These are phyloP conservation scores for Euleptes europaea DNA, from an alignment of 2,113 vertebrate genomes.

Conservation along the genomic window DNA sequence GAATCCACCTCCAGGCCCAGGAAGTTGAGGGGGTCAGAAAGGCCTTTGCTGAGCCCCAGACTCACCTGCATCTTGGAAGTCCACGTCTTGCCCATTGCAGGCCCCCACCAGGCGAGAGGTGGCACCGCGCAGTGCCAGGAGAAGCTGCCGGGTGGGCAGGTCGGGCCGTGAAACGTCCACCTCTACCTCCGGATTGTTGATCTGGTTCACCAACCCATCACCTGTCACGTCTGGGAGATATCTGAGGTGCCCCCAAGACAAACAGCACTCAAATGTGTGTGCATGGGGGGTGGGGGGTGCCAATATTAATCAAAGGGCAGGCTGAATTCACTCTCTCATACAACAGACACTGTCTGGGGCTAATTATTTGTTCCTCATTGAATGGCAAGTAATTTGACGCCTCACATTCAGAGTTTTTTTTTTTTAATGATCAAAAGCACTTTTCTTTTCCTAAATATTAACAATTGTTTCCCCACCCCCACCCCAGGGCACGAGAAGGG, in stretches of 20 bases:
- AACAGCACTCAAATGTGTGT: neutral
- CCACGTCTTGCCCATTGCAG: constrained; percentile 80
- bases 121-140: constrained; percentile 85
- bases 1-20: neutral
- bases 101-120: constrained; percentile 83
- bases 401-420: too few species aligned
- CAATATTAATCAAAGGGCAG: too few species aligned
- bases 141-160: constrained; percentile 79
- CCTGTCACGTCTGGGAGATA: constrained; percentile 83
- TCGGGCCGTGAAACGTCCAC: constrained; percentile 78
- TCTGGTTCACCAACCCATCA: constrained; percentile 79
- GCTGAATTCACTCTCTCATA: too few species aligned
- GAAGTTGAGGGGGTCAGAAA: rapidly evolving
- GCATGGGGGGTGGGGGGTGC: neutral
- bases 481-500: too few species aligned
- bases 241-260: constrained; percentile 55
- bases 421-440: too few species aligned
- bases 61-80: constrained; percentile 80
- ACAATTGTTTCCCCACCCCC: too few species aligned
- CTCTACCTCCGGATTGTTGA: constrained; percentile 86
- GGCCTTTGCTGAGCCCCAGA: neutral
- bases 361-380: too few species aligned
- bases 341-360: too few species aligned
- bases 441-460: too few species aligned
- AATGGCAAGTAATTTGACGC: too few species aligned